Evolutionary conservation across 2,113 vertebrate genomes (phyloP).

Genomic region (Saiga tatarica): DNA sequence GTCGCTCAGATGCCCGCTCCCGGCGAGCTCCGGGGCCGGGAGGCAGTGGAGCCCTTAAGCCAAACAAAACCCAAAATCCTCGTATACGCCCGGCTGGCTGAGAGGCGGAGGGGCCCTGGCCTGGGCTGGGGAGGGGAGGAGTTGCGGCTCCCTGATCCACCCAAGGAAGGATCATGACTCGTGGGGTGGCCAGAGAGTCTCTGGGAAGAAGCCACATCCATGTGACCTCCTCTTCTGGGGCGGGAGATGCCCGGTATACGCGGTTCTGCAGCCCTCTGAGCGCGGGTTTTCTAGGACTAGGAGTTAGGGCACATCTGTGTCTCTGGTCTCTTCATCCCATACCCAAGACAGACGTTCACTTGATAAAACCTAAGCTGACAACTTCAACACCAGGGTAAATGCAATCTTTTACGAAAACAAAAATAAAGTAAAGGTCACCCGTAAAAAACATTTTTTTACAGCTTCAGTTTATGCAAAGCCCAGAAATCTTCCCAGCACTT

Average conservation of each 20-base stretch:
- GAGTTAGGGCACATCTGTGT: rapidly evolving
- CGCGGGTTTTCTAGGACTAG: background rate
- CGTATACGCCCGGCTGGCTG: background rate
- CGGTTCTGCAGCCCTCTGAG: too few relatives aligned
- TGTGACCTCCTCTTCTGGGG: background rate
- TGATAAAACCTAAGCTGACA: background rate
- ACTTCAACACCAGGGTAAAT: background rate
- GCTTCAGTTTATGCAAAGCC: background rate
- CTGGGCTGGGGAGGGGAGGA: too few relatives aligned
- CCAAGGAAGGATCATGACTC: background rate
- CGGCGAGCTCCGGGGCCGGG: rapidly evolving
- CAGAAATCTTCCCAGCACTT: background rate
- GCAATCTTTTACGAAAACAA: background rate
- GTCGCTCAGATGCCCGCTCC: rapidly evolving
- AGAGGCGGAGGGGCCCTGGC: background rate
- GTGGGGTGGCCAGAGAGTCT: too few relatives aligned
- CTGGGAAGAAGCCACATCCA: background rate
- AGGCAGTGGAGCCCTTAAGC: too few relatives aligned
- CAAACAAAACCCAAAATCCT: rapidly evolving
- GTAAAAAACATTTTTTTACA: background rate
- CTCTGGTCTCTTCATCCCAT: background rate
- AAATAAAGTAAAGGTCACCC: background rate
- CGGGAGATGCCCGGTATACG: rapidly evolving
- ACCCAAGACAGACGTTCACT: background rate
- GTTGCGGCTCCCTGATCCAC: too few relatives aligned